Base-by-base conservation (phyloP, 1,140 invertebrate species). In the Drosophila sulfurigaster region DNA sequence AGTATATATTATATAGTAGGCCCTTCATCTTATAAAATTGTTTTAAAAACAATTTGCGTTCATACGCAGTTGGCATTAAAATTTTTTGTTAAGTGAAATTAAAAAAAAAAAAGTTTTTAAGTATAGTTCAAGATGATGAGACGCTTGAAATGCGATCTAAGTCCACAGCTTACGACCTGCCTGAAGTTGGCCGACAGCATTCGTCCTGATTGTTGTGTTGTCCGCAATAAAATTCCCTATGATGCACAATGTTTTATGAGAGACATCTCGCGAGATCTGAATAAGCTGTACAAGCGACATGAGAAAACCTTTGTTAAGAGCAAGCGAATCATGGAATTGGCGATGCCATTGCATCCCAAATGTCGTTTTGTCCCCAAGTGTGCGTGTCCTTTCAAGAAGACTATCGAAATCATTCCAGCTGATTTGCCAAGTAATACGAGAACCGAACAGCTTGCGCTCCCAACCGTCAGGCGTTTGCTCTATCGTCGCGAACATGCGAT, bases 391-490 rank as follows among this genome's bases (percentile, higher is more conserved):
- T 85, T 91, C 11, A 75, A 65, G 13, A 91, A 91, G 35, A 67
- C 72, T 1, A 82, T 91, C 7, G 64, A 91, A 41, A 77, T 91
- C 5, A 73, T 85, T 2, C 73, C 64, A 6, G 72, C 78, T 5
- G 75, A 75, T 13, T 7, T 28, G 5, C 74, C 81, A 2, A 56
- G 38, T 0, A 45, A 90, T 20, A 91, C 90, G 0, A 81, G 90
- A 10, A 91, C 90, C 11, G 90, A 91, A 38, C 90, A 90, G 49
- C 48, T 91, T 28, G 81, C 90, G 1, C 67, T 90, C 66, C 90
- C 90, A 1, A 35, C 64, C 0, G 76, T 88, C 0, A 75, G 75
- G 20, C 70, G 83, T 2, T 65, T 88, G 16, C 71, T 79, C 5
- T 4, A 62, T 4, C 68, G 81, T 0, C 43, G 75, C 0, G n/a